Conservation (phyloP, 2,113 vertebrate genomes). For the Puma concolor region DNA sequence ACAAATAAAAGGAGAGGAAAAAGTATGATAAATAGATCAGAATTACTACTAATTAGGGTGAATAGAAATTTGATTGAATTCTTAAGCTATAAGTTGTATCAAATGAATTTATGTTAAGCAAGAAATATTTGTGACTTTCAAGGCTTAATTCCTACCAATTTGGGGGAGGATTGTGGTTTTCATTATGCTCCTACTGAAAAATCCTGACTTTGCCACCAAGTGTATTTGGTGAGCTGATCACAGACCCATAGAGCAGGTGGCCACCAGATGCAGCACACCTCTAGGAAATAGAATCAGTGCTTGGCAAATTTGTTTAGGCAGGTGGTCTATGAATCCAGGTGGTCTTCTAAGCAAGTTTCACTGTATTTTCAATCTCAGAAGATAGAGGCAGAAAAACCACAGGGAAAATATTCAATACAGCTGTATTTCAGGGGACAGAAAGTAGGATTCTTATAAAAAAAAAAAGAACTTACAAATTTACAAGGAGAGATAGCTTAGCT, state of each 20-base stretch:
- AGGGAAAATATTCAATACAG: neutral
- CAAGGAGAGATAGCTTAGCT: neutral
- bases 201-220: neutral
- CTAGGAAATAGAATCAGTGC: neutral
- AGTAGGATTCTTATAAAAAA: neutral
- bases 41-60: neutral
- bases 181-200: neutral
- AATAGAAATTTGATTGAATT: neutral
- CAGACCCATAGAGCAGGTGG: neutral
- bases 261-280: neutral
- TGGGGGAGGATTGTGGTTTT: neutral
- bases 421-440: neutral
- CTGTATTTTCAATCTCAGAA: slow-evolving; percentile 18
- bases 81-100: neutral
- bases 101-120: slow-evolving; percentile 23
- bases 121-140: neutral
- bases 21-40: neutral
- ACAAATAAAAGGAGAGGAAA: neutral
- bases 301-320: slow-evolving; percentile 28
- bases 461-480: neutral
- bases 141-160: neutral
- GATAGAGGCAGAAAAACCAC: neutral
- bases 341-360: slow-evolving; percentile 16
- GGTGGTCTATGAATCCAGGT: slow-evolving; percentile 36
- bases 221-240: neutral